Base-by-base conservation (phyloP, 2,888 invertebrate species). In the Ormia ochracea region DNA sequence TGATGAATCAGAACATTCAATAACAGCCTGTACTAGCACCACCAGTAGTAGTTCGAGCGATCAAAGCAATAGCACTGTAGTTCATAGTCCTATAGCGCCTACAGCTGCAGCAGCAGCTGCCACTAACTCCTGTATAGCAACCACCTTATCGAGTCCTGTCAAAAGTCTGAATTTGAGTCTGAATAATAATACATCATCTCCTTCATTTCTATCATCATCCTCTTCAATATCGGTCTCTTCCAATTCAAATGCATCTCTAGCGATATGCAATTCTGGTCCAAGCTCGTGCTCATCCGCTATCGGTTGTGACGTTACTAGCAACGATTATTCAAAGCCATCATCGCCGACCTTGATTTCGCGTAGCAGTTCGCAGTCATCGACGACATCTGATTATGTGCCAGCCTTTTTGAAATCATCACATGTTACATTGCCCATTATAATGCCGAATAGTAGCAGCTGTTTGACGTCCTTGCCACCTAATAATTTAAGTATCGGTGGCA, bases 41-140 rank as follows among this genome's bases (percentile, higher is more conserved):
- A 86, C 87, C 82, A 88, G 87, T 2, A 88, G 87, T 78, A 89
- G 88, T 82, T 88, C 88, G 63, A 88, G 88, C 78, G 88, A 88
- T 78, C 85, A 87, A 56, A 88, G 88, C 82, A 88, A 87, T 66
- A 88, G 86, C 81, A 88, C 88, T 17, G 88, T 88, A 54, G 85
- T 88, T 41, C 86, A 86, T 74, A 87, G 87, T 82, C 85, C 88
- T 12, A 86, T 85, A 23, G 85, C 83, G 19, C 78, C 82, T 3
- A 74, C 69, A 69, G 76, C 73, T 10, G 45, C 70, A 12, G 52
- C 69, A 33, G 61, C 74, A 4, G 28, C 65, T 43, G 41, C 38
- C 12, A 36, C 48, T 81, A 76, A 50, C 83, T 82, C 84, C 10
- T 12, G 26, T 6, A 38, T n/a, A 10, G 10, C n/a, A n/a, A n/a